Evolutionary conservation across 2,888 invertebrate genomes (phyloP).

Genomic region (Dynastes grantii): DNA sequence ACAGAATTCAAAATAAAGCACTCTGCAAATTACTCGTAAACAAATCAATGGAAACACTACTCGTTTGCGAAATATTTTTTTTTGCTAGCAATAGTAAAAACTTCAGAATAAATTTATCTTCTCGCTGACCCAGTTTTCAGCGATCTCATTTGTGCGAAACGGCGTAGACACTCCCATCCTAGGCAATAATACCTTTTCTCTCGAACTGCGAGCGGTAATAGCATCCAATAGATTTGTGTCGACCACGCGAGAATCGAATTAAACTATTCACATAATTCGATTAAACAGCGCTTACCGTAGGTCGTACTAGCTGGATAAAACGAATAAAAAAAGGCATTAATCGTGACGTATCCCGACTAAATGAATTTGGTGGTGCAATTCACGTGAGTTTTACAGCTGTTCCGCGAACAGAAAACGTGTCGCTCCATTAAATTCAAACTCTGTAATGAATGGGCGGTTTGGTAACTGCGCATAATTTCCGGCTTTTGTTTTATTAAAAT

Average conservation of each 20-base stretch:
- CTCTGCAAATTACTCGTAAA: background rate
- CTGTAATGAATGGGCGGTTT: constrained; percentile 5
- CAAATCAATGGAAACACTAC: no score
- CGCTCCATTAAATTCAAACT: background rate
- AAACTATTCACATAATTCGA: constrained; percentile 27
- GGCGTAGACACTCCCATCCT: constrained; percentile 26
- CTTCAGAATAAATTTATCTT: constrained; percentile 10
- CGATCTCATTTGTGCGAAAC: constrained; percentile 31
- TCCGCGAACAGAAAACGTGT: background rate
- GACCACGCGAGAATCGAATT: constrained; percentile 18
- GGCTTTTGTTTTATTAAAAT: constrained; percentile 5
- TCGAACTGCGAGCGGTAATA: constrained; percentile 15
- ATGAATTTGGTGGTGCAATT: constrained; percentile 17
- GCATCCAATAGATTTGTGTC: constrained; percentile 18
- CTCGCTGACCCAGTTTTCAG: constrained; percentile 27
- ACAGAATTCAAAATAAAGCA: background rate
- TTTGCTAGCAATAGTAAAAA: constrained; percentile 15
- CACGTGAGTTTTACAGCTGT: constrained; percentile 10
- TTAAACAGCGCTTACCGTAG: constrained; percentile 16
- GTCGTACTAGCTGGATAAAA: background rate
- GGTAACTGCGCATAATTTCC: background rate
- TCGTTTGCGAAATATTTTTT: background rate
- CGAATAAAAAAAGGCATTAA: constrained; percentile 12
- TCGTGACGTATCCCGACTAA: constrained; percentile 11
- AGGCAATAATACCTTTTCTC: constrained; percentile 14